Conservation (phyloP, 2,797 vertebrate genomes). For the Melanotaenia pygmaea region DNA sequence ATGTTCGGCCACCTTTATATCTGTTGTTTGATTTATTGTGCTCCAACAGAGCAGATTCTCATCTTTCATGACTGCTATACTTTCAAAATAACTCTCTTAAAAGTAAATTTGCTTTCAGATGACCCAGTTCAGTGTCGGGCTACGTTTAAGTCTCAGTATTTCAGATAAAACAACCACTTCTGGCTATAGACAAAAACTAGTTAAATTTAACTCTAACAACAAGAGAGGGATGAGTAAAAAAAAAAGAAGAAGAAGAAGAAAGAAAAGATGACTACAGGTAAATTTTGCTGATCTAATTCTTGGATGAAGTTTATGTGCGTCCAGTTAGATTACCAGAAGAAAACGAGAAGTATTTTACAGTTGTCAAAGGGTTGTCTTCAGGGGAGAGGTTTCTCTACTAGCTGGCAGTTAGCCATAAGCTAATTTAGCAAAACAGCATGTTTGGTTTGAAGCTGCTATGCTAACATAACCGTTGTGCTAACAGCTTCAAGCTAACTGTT, state of each 20-base stretch:
- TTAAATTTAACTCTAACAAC: conserved; percentile 21
- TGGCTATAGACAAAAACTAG: neutral
- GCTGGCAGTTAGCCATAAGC: conserved; percentile 20
- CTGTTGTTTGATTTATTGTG: conserved; percentile 53
- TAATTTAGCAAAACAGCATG: conserved; percentile 12
- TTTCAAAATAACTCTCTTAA: conserved; percentile 36
- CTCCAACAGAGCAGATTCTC: conserved; percentile 25
- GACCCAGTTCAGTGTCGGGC: conserved; percentile 20
- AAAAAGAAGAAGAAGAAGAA: too few species aligned
- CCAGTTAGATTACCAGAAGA: conserved; percentile 35
- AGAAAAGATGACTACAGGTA: conserved; percentile 28
- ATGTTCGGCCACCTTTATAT: conserved; percentile 40
- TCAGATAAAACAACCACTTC: conserved; percentile 8
- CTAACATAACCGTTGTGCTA: neutral
- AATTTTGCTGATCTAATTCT: conserved; percentile 26
- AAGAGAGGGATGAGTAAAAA: conserved; percentile 1
- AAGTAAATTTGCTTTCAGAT: conserved; percentile 38
- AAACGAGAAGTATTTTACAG: conserved; percentile 20
- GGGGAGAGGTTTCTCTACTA: neutral
- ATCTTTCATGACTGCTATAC: conserved; percentile 48
- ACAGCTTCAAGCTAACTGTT: too few species aligned
- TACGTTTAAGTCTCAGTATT: conserved; percentile 3
- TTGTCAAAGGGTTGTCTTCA: conserved; percentile 5
- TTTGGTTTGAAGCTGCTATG: neutral
- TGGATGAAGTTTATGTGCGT: neutral